These are phyloP conservation scores for Nyctibius bracteatus DNA, from an alignment of 2,113 vertebrate genomes.

Conservation along the genomic window DNA sequence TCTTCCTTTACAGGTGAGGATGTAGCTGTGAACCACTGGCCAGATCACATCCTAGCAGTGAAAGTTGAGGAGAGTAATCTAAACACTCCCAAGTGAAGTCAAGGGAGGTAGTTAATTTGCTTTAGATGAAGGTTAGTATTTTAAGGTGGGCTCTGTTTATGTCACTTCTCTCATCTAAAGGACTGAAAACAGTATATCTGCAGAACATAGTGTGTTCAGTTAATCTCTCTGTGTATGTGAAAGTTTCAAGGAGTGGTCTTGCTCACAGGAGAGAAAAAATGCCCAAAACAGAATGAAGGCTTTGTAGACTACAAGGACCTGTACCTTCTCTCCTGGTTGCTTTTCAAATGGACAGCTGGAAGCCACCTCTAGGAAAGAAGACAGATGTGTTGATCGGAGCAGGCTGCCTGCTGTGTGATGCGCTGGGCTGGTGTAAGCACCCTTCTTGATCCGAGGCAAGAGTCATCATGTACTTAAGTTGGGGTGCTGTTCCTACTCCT, in stretches of 20 bases:
- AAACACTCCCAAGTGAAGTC: not conserved
- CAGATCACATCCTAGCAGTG: not conserved
- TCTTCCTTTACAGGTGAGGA: not conserved
- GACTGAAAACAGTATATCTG: not conserved
- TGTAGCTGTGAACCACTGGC: not conserved
- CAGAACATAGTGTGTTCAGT: not conserved
- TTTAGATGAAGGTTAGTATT: not conserved
- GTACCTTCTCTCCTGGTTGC: not conserved
- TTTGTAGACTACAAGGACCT: not conserved
- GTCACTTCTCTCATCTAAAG: not conserved
- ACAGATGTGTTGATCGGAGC: not conserved
- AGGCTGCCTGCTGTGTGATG: not conserved
- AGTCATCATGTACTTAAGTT: not conserved
- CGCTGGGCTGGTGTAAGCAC: not conserved
- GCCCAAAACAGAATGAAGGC: not conserved
- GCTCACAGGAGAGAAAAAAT: not conserved
- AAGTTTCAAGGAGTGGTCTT: not conserved
- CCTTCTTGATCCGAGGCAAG: not conserved
- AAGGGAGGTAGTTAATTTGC: not conserved
- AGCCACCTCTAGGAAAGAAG: not conserved
- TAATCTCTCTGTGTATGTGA: not conserved
- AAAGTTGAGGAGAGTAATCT: not conserved
- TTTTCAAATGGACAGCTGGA: not conserved
- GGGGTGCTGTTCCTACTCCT: not conserved
- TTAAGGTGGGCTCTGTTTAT: not conserved